phyloP scores from a whole-genome alignment of 92 coral and sea anemone genomes.

The Phymanthus crucifer region DNA sequence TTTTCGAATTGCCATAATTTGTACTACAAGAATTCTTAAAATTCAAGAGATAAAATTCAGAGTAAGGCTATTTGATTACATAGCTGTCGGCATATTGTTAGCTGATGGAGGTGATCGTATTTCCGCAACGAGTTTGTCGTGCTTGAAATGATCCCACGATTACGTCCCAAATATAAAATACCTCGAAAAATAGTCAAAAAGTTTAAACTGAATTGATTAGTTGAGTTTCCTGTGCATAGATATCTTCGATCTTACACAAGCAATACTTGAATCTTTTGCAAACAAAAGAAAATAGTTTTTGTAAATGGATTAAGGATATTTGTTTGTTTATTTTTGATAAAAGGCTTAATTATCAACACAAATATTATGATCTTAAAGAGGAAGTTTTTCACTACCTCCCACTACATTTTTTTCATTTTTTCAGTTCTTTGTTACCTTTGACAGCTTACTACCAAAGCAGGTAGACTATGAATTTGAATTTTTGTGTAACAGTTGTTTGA shows the following conservation, averaged over 20 bases:
- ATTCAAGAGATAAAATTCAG: not conserved
- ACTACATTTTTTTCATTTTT: too few species aligned
- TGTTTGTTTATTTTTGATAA: not conserved
- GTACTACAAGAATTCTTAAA: not conserved
- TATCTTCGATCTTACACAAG: not conserved
- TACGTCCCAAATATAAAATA: not conserved
- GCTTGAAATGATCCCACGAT: not conserved
- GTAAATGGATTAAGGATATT: not conserved
- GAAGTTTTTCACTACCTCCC: too few species aligned
- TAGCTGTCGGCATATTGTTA: not conserved
- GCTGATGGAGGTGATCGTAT: slow-evolving; percentile 8
- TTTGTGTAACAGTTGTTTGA: too few species aligned
- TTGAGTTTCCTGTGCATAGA: not conserved
- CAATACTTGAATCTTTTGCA: not conserved
- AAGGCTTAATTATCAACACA: not conserved
- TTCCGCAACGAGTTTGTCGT: not conserved
- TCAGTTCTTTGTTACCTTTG: too few species aligned
- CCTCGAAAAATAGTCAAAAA: not conserved
- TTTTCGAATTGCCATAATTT: not conserved
- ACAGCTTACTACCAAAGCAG: too few species aligned
- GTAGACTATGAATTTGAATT: too few species aligned
- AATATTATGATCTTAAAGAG: too few species aligned
- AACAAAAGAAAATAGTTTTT: not conserved
- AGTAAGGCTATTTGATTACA: slow-evolving; percentile 9
- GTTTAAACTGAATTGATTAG: not conserved